phyloP scores from a whole-genome alignment of 2,113 vertebrate species.

The Hepsetus odoe region DNA sequence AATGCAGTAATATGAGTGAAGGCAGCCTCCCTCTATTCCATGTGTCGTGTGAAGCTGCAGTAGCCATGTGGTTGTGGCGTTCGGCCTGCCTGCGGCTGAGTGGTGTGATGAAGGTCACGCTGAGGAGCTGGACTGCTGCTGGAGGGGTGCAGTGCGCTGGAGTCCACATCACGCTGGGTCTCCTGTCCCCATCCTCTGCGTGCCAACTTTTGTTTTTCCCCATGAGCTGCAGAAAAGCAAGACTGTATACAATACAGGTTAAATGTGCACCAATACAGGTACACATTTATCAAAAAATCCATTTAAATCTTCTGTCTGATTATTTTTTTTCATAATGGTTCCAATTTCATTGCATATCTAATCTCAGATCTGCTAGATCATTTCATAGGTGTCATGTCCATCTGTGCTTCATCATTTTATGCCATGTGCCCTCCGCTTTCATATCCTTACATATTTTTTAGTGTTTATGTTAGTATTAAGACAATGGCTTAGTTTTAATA shows the following conservation, averaged over 20 bases:
- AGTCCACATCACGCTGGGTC: constrained; percentile 37
- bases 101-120: constrained; percentile 67
- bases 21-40: not conserved
- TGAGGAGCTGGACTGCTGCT: constrained; percentile 65
- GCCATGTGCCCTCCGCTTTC: not conserved
- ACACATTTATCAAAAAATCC: no score
- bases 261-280: no score
- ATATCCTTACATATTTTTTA: not conserved
- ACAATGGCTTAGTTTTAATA: not conserved
- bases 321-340: no score
- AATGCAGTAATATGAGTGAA: constrained; percentile 22
- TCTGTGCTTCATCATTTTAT: not conserved
- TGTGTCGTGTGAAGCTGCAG: constrained; percentile 37
- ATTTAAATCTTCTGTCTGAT: no score
- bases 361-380: not conserved
- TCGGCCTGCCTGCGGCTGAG: constrained; percentile 64
- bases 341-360: no score
- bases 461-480: not conserved
- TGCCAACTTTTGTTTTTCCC: constrained; percentile 26
- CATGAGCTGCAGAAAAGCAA: not conserved
- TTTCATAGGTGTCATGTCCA: not conserved
- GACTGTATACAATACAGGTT: not conserved
- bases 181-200: constrained; percentile 60
- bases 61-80: constrained; percentile 45
- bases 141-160: no score